Evolutionary conservation across 2,797 vertebrate genomes (phyloP), one percentile per base, ranked within the genome.

Genomic region (Sebastes melanostomus): DNA sequence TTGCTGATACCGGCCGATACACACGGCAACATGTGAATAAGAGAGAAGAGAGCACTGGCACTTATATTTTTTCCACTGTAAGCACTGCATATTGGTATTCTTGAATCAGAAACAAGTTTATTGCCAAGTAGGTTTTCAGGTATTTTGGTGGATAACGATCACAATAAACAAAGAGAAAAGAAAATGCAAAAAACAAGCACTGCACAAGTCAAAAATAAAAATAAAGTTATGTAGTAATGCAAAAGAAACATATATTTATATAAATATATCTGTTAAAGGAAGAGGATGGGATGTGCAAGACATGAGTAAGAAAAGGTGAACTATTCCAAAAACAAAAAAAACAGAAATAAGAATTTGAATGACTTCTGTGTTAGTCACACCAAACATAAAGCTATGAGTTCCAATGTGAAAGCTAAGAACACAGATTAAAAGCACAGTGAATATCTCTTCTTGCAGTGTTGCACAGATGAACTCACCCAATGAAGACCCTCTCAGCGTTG

Each of bases 401-500:
- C 12, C 6, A 54, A 20, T 8, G 8, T 32, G 5, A 73, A 56
- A 38, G 24, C 2, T 6, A 20, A 54, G 20, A 29, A 34, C 13
- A 65, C 4, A 8, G 6, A 75, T 27, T 3, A 8, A 20, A 14
- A 63, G n/a, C 22, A 13, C 5, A 27, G 42, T 55, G 1, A 32
- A 2, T 1, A 9, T 11, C 22, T 72, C 8, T 4, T 63, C 18
- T 8, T 34, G 12, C 25, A 27, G 14, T 4, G 13, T 61, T 61
- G 16, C 8, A 66, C n/a, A 32, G 5, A 22, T 36, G 2, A 72
- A 92, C 93, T 90, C 63, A 95, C 95, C 94, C 92, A 20, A 12
- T 84, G 66, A 95, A 95, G 67, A 91, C 1, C 56, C 61, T 88
- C 46, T 92, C 84, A 22, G 92, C 92, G 29, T 76, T 54, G 75